phyloP scores from a whole-genome alignment of 2,888 invertebrate genomes.

The Anthophora plumipes region DNA sequence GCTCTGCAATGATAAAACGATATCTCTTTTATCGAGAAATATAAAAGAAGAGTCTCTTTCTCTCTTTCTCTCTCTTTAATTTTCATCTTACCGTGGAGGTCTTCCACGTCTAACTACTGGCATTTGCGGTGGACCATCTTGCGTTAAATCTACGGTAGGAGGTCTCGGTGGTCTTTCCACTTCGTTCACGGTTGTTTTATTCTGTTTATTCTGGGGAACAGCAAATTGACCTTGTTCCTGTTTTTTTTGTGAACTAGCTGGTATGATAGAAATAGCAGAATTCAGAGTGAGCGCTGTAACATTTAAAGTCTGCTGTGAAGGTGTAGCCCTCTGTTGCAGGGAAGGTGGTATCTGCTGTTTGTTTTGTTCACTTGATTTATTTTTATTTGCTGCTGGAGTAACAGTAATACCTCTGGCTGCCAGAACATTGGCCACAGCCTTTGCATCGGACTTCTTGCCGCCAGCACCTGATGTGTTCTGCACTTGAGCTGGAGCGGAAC shows the following conservation, averaged over 20 bases:
- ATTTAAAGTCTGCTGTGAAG: constrained; percentile 79
- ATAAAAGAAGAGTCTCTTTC: too few relatives aligned
- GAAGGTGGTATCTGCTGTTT: constrained; percentile 78
- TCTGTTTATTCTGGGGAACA: constrained; percentile 83
- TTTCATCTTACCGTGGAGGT: constrained; percentile 79
- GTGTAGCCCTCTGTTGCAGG: constrained; percentile 77
- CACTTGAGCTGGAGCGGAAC: constrained; percentile 82
- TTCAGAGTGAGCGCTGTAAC: constrained; percentile 86
- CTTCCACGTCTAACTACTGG: constrained; percentile 82
- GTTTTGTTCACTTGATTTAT: constrained; percentile 73
- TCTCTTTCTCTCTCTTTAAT: background rate
- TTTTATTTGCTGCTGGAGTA: constrained; percentile 88
- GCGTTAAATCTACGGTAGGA: constrained; percentile 85
- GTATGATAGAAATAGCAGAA: constrained; percentile 88
- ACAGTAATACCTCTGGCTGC: constrained; percentile 92
- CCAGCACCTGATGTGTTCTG: constrained; percentile 74
- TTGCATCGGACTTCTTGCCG: constrained; percentile 89
- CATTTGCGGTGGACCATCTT: constrained; percentile 81
- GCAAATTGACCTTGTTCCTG: constrained; percentile 82
- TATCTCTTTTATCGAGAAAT: background rate
- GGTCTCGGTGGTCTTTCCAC: constrained; percentile 85
- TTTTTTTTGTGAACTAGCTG: constrained; percentile 84
- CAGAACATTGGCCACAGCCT: constrained; percentile 91
- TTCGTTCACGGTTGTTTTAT: constrained; percentile 76
- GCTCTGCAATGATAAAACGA: constrained; percentile 68